Base-by-base conservation (phyloP, 2,888 invertebrate genomes). In the Agriopis marginaria region DNA sequence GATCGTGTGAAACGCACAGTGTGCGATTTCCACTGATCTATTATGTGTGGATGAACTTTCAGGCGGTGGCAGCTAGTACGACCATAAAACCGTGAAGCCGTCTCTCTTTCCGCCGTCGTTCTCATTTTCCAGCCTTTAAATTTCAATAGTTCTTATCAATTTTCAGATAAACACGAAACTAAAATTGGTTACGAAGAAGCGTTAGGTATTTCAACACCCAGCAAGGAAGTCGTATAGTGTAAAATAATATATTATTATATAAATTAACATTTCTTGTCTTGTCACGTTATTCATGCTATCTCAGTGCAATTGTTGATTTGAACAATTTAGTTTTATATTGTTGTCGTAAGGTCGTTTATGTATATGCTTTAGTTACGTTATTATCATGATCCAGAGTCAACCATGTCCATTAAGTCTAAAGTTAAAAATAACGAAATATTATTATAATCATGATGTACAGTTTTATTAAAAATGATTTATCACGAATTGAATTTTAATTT, bases 171-270 rank as follows among this genome's bases (percentile, higher is more conserved):
- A 83, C 88, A 90, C 75, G 96, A 96, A 83, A 94, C 95, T 62
- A 95, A 96, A 85, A 93, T 95, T 45, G 98, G 97, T 62, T 98
- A 98, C 84, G 98, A 98, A 89, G 98, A 98, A 93, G 97, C 98
- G 50, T 95, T 97, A 80, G 98, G 98, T 74, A 98, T 98, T 84
- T 98, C 98, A 58, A 98, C 98, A 50, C 98, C 98, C 11, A 98
- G 98, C 82, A 98, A 98, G 92, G 97, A 98, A 91, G 96, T 97
- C 83, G 91, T 95, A 86, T 95, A 95, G 90, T 89, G 83, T 84
- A 86, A 65, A 66, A 51, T 69, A 45, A 65, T 66, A 70, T 73
- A 73, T 68, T 78, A 66, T 73, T 77, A 74, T 77, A 73, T 54
- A 60, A 74, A 63, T 68, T 66, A 68, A 66, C 63, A 70, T 76